These are phyloP conservation scores for Oxyteleia sp. DNA, from an alignment of 2,888 invertebrate species.

Conservation along the genomic window DNA sequence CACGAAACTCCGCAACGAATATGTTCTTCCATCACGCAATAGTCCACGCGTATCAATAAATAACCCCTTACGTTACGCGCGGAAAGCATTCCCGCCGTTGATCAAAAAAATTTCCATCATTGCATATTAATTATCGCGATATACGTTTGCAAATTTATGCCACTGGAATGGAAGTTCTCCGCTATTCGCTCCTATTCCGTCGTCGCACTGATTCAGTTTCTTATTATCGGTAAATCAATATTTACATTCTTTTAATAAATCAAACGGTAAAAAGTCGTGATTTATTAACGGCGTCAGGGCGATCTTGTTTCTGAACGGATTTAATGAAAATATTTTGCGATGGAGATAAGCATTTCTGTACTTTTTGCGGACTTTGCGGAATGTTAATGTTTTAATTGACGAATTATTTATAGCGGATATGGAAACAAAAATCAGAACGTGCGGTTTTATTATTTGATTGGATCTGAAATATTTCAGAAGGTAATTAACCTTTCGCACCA, in stretches of 20 bases:
- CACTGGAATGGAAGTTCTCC: slow-evolving; percentile 18
- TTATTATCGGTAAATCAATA: slow-evolving; percentile 40
- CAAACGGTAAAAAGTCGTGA: background rate
- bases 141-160: slow-evolving; percentile 40
- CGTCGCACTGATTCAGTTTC: slow-evolving; percentile 22
- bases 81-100: slow-evolving; percentile 29
- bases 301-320: slow-evolving; percentile 14
- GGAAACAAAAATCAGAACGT: slow-evolving; percentile 34
- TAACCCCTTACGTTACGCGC: slow-evolving; percentile 51
- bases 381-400: slow-evolving; percentile 32
- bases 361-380: slow-evolving; percentile 20
- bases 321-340: slow-evolving; percentile 17
- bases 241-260: slow-evolving; percentile 49
- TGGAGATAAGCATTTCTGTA: slow-evolving; percentile 4
- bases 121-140: slow-evolving; percentile 55
- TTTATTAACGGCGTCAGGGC: slow-evolving; percentile 15
- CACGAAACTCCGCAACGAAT: slow-evolving; percentile 60
- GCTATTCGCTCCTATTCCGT: slow-evolving; percentile 19
- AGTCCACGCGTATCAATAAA: slow-evolving; percentile 64
- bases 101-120: slow-evolving; percentile 45
- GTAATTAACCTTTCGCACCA: slow-evolving; percentile 46
- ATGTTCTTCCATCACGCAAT: slow-evolving; percentile 65
- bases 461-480: slow-evolving; percentile 35
- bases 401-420: slow-evolving; percentile 24
- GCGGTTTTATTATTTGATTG: slow-evolving; percentile 10